phyloP scores from a whole-genome alignment of 2,888 invertebrate species.

The Lysandra coridon region DNA sequence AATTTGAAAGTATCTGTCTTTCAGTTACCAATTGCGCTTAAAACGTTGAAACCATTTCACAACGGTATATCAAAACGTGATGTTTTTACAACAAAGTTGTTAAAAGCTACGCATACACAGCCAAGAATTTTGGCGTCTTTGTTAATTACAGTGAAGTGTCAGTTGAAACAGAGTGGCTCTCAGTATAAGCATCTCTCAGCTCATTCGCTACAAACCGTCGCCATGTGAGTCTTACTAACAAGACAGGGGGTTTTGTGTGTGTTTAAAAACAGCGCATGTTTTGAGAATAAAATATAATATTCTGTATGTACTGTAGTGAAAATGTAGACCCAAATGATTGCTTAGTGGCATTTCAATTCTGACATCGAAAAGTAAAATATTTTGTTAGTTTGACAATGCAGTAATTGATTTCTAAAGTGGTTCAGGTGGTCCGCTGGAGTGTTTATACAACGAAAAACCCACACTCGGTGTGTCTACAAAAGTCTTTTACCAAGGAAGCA shows the following conservation, averaged over 20 bases:
- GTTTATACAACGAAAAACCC: no score
- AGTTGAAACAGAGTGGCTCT: slow-evolving; percentile 1
- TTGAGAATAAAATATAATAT: not conserved
- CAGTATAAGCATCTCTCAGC: not conserved
- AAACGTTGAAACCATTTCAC: not conserved
- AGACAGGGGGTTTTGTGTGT: not conserved
- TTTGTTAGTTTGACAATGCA: no score
- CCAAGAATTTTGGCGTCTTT: not conserved
- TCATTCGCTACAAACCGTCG: not conserved
- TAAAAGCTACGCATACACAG: not conserved
- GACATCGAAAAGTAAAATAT: no score
- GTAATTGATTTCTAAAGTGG: no score
- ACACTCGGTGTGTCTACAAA: no score
- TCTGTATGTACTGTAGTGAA: no score
- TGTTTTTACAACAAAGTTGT: not conserved
- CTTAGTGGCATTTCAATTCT: no score
- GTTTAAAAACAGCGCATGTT: not conserved
- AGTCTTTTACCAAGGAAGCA: not conserved
- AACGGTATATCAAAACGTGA: not conserved
- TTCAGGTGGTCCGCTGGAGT: no score
- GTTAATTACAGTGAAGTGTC: not conserved
- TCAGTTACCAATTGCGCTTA: no score
- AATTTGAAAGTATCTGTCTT: no score
- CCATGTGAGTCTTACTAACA: not conserved
- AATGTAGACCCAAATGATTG: no score